Evolutionary conservation across 1,140 invertebrate genomes (phyloP).

Genomic region (Drosophila parabipectinata): DNA sequence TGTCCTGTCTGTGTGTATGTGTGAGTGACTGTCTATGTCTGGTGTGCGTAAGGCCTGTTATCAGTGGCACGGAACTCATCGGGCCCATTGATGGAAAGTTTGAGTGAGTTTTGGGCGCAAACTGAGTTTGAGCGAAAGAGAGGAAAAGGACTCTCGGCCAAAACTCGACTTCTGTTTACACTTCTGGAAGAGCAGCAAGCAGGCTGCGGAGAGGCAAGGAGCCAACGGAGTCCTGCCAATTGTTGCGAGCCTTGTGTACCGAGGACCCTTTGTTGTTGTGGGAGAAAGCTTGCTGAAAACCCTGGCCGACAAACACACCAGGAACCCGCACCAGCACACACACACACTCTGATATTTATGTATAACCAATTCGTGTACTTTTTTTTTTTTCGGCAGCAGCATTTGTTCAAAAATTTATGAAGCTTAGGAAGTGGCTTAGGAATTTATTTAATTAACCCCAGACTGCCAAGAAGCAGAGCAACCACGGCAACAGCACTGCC

Average conservation of each 20-base stretch:
- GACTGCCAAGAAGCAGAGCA: conserved; percentile 41
- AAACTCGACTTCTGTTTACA: conserved; percentile 65
- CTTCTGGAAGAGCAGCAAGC: conserved; percentile 52
- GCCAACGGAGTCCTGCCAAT: conserved; percentile 63
- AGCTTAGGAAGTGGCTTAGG: conserved; percentile 51
- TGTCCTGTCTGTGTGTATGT: conserved; percentile 21
- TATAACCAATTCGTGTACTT: conserved; percentile 63
- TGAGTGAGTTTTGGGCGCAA: conserved; percentile 58
- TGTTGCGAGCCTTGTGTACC: conserved; percentile 70
- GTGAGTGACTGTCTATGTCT: conserved; percentile 11
- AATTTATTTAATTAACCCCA: conserved; percentile 78
- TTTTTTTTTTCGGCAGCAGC: conserved; percentile 24
- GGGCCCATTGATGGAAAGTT: conserved; percentile 75
- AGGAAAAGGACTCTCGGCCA: conserved; percentile 14
- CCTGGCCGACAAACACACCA: conserved; percentile 9
- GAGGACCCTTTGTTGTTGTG: conserved; percentile 43
- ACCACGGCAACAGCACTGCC: conserved; percentile 27
- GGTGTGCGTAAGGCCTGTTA: conserved; percentile 51
- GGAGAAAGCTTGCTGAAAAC: conserved; percentile 62
- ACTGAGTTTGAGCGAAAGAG: conserved; percentile 31
- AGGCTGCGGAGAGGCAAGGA: conserved; percentile 13
- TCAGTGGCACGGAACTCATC: conserved; percentile 71
- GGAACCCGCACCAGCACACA: conserved; percentile 3
- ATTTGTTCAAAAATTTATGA: conserved; percentile 59
- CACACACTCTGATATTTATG: conserved; percentile 62